These are phyloP conservation scores for Nestor notabilis DNA, from an alignment of 2,113 vertebrate species.

Conservation along the genomic window DNA sequence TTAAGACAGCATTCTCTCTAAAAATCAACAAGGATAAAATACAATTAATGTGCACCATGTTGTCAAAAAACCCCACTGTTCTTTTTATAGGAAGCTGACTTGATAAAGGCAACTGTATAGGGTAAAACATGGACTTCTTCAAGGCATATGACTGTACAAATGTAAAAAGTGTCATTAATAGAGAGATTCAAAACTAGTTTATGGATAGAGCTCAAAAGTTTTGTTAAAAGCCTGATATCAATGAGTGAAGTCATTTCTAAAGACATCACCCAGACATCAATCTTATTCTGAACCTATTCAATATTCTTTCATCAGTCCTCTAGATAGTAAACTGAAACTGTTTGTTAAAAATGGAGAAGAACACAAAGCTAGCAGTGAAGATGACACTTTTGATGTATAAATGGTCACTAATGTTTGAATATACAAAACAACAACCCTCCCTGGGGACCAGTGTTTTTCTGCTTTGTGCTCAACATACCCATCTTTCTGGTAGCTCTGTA, in stretches of 20 bases:
- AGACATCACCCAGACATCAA: background rate
- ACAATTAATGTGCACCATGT: background rate
- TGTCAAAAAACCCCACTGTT: fast-evolving
- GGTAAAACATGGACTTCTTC: background rate
- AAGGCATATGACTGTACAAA: background rate
- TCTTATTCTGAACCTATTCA: background rate
- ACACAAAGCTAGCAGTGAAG: background rate
- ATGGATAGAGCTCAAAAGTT: background rate
- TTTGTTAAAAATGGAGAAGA: background rate
- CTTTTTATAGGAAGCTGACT: background rate
- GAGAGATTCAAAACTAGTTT: background rate
- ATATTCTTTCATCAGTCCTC: background rate
- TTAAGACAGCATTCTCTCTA: background rate
- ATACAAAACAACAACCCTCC: background rate
- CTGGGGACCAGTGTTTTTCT: background rate
- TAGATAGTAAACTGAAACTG: background rate
- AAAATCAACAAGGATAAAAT: background rate
- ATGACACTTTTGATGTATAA: background rate
- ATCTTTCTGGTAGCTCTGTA: background rate
- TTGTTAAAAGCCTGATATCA: background rate
- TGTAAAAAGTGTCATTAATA: background rate
- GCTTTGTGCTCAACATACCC: background rate
- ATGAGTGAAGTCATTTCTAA: background rate
- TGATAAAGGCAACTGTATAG: background rate
- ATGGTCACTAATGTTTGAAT: background rate